Evolutionary conservation across 1,140 invertebrate species (phyloP), one percentile per base, ranked within the genome.

Genomic region (Charaxes varanes): DNA sequence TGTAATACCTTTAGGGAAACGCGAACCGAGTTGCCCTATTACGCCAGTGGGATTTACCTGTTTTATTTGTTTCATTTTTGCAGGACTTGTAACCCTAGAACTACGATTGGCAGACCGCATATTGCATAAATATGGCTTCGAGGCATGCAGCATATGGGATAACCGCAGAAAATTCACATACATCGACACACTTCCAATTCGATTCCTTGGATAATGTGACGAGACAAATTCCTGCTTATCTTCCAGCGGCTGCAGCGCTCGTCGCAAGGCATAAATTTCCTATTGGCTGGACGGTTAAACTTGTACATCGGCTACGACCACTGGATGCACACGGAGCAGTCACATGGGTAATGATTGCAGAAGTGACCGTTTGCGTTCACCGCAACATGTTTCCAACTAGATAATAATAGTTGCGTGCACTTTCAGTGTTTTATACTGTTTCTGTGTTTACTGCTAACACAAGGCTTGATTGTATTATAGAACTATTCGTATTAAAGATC

Each of bases 101-200:
- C 40, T 51, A 56, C 58, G 56, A 67, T 72, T 72, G 42, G 53
- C 45, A 56, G 51, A 66, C 69, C 69, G 41, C 62, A 60, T 50
- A 68, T 67, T 66, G 66, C 72, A 76, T 71, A 69, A 72, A 66
- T 70, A 70, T 38, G 73, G 67, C 65, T 78, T 73, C 73, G 41
- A 42, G 53, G 62, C 60, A 62, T 54, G 62, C 64, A 55, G 46
- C 50, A 65, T 65, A 58, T 56, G 60, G 53, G 27, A 56, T 46
- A 62, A 81, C 77, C 77, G 61, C 77, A 78, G 62, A 77, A 63
- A 70, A 68, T 71, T 71, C 53, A 62, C 68, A 64, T 61, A 53
- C 58, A 74, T 53, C 69, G 63, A 58, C 58, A 77, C 59, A 68
- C 62, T 73, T 79, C 66, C 62, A 67, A 62, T 76, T 57, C 68